These are phyloP conservation scores for Oceanites oceanicus DNA, from an alignment of 2,113 vertebrate species.

Conservation along the genomic window DNA sequence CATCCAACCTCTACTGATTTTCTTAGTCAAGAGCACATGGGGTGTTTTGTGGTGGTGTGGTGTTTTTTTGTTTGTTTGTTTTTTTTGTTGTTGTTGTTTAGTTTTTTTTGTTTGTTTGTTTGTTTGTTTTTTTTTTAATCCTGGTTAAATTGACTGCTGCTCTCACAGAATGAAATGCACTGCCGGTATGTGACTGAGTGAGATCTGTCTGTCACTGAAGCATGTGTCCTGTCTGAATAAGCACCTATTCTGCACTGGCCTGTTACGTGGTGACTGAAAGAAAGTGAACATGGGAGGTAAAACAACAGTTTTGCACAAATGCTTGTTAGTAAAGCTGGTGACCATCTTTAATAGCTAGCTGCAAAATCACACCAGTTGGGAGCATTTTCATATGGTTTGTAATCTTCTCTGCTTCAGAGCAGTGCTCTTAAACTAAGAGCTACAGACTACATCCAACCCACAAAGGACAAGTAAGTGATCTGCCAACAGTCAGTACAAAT, in stretches of 20 bases:
- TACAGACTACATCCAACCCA: not conserved
- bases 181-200: not conserved
- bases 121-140: no score
- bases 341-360: not conserved
- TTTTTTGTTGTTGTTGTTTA: no score
- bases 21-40: not conserved
- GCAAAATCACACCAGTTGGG: not conserved
- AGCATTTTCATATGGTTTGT: not conserved
- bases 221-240: not conserved
- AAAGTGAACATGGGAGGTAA: not conserved
- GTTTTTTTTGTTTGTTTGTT: no score
- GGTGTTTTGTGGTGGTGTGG: no score
- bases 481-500: not conserved
- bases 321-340: not conserved
- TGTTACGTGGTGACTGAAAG: not conserved
- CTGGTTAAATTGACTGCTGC: not conserved
- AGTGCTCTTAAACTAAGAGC: not conserved
- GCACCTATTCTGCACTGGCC: not conserved
- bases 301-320: not conserved
- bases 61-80: not conserved
- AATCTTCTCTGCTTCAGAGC: not conserved
- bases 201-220: not conserved
- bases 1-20: not conserved
- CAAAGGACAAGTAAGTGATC: not conserved
- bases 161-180: not conserved